Conservation (phyloP, 64 coral and sea anemone species). For the Stichodactyla mertensii region DNA sequence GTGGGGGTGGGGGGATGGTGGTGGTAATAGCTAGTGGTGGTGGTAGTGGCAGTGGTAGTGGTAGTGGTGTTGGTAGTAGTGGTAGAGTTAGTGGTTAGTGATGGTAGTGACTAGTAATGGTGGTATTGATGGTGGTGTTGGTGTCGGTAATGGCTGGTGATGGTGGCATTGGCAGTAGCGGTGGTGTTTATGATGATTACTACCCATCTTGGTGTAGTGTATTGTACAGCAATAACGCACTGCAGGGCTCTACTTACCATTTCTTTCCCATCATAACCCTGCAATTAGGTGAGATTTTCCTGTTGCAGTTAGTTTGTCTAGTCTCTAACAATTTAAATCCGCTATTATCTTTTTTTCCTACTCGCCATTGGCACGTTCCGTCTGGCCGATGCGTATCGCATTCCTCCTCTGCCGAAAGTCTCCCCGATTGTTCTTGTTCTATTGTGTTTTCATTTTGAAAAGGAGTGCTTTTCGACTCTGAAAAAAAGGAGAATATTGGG, state of each 20-base stretch:
- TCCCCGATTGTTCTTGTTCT: neutral
- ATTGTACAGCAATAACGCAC: too few relatives aligned
- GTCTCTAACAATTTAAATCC: neutral
- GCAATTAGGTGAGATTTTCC: neutral
- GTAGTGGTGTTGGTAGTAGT: neutral
- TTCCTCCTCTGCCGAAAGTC: neutral
- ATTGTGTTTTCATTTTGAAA: neutral
- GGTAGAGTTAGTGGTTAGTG: neutral
- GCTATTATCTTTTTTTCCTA: neutral
- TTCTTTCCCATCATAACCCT: neutral
- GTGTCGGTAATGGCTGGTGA: neutral
- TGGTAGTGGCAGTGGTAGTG: neutral
- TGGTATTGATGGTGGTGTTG: neutral
- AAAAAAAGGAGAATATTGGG: neutral
- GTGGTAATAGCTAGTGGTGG: neutral
- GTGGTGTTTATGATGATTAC: neutral
- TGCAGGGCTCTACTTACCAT: neutral
- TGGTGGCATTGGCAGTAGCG: neutral
- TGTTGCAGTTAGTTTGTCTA: conserved; percentile 1
- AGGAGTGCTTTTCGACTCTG: neutral
- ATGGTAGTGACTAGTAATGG: neutral
- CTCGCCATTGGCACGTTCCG: conserved; percentile 3
- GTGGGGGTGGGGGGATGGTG: too few relatives aligned
- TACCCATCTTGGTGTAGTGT: too few relatives aligned
- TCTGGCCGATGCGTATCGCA: neutral